These are phyloP conservation scores for Pachypeltis micranthus DNA, from an alignment of 1,140 invertebrate species.

Conservation along the genomic window DNA sequence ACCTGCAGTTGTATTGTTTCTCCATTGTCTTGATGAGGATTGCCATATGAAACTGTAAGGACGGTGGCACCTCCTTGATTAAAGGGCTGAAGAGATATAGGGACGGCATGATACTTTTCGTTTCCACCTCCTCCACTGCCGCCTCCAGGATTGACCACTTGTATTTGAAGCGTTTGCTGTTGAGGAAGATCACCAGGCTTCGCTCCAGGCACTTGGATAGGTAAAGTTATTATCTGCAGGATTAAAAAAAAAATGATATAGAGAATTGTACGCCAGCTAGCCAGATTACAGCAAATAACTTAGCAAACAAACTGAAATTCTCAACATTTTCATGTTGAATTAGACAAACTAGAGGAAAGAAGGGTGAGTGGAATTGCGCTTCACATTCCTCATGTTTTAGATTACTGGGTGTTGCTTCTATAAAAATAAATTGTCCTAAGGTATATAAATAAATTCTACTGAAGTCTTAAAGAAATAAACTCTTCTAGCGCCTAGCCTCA, in stretches of 20 bases:
- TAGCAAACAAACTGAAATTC: no score
- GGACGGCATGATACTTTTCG: constrained; percentile 24
- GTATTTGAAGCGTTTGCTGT: constrained; percentile 63
- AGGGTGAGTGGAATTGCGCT: no score
- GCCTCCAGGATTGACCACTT: constrained; percentile 49
- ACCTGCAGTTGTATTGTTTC: constrained; percentile 43
- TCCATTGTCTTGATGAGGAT: constrained; percentile 39
- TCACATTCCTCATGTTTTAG: no score
- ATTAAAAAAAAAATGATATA: constrained; percentile 9
- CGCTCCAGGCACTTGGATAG: constrained; percentile 56
- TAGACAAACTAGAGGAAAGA: no score
- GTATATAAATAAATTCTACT: no score
- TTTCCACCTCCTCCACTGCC: constrained; percentile 18
- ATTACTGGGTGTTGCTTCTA: no score
- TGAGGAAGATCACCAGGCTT: constrained; percentile 53
- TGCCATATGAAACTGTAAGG: constrained; percentile 53
- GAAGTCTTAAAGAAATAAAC: no score
- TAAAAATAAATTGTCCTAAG: no score
- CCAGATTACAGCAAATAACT: no score
- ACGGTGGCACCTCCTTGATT: constrained; percentile 47
- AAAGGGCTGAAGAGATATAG: constrained; percentile 36
- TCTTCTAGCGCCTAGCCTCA: no score
- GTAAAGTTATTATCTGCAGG: constrained; percentile 52
- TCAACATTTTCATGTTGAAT: no score
- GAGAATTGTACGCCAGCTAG: no score